A percentile compares a stretch with the other conserved stretches of the same genome.
Evolutionary conservation across 2,888 invertebrate species (phyloP).

Genomic region (Sepioteuthis lessoniana): DNA sequence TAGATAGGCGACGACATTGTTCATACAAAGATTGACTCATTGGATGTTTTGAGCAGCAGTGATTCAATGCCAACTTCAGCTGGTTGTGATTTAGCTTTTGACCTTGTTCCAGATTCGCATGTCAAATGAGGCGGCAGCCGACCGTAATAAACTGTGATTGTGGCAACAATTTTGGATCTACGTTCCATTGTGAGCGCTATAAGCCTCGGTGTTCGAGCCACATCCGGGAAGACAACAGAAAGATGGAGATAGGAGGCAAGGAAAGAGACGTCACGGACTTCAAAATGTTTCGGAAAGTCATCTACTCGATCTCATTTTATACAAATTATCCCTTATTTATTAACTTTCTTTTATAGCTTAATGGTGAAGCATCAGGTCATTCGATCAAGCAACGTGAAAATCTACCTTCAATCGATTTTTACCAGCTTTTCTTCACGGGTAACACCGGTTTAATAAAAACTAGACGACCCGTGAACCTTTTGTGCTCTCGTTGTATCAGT

Average conservation of each 20-base stretch:
- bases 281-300: neutral
- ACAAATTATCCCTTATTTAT: neutral
- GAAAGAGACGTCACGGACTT: neutral
- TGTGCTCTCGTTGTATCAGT: too few relatives aligned
- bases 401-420: neutral
- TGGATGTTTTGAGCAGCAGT: neutral
- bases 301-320: neutral
- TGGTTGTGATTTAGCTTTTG: neutral
- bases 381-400: neutral
- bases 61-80: neutral
- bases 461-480: too few relatives aligned
- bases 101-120: neutral
- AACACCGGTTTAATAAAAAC: too few relatives aligned
- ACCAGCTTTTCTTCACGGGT: too few relatives aligned
- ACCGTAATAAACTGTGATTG: neutral
- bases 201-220: neutral
- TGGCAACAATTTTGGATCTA: neutral
- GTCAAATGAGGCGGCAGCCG: neutral
- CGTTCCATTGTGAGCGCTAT: neutral
- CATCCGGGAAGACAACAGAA: neutral
- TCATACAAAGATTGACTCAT: neutral
- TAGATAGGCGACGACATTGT: conserved; percentile 21
- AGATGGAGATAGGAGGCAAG: neutral
- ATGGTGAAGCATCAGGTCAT: neutral
- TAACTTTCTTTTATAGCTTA: neutral